Conservation (phyloP, 2,797 vertebrate genomes). For the Otolemur crassicaudatus region DNA sequence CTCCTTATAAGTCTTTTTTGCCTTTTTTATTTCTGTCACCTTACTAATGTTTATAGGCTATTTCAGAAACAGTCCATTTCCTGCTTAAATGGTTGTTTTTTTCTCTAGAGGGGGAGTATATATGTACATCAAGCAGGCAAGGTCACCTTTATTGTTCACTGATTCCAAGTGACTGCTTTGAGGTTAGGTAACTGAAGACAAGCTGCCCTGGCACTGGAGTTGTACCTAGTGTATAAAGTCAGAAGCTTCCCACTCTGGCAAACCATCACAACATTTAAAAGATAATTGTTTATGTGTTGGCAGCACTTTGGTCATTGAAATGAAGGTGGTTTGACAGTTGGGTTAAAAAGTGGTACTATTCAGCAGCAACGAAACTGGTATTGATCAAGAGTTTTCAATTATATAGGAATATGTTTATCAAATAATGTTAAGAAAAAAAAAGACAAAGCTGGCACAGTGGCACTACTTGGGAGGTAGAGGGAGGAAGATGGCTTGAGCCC, state of each 20-base stretch:
- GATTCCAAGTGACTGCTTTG: not conserved
- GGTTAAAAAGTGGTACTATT: not conserved
- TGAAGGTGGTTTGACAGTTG: not conserved
- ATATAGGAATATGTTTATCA: not conserved
- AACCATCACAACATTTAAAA: not conserved
- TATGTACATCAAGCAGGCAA: not conserved
- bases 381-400: not conserved
- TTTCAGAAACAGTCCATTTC: slow-evolving; percentile 22
- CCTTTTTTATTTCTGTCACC: slow-evolving; percentile 10
- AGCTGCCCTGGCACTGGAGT: not conserved
- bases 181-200: not conserved
- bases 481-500: not conserved
- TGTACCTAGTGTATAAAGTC: not conserved
- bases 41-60: not conserved
- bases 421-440: not conserved
- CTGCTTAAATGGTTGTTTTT: not conserved
- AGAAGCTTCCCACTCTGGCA: not conserved
- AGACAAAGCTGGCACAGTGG: not conserved
- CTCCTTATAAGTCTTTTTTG: not conserved
- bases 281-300: not conserved
- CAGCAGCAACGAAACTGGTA: not conserved
- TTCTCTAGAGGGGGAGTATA: not conserved
- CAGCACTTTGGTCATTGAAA: not conserved
- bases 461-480: not conserved
- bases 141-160: not conserved